phyloP scores from a whole-genome alignment of 1,140 invertebrate genomes.

The Brachionus rotundiformis region DNA sequence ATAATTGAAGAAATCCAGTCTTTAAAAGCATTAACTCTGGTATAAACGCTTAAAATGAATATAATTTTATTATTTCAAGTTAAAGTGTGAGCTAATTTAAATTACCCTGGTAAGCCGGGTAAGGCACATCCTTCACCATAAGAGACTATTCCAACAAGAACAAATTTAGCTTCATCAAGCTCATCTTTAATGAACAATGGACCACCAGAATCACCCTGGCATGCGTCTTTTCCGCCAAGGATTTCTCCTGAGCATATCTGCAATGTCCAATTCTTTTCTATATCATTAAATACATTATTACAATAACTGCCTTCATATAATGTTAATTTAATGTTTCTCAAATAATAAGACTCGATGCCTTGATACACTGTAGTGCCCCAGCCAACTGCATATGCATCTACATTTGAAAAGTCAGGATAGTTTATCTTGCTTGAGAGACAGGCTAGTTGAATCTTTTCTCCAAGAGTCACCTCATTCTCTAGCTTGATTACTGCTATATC shows the following conservation, averaged over 20 bases:
- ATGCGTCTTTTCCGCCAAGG: slow-evolving; percentile 26
- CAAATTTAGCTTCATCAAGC: neutral
- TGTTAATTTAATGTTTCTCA: slow-evolving; percentile 17
- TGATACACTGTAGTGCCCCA: neutral
- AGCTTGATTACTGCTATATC: slow-evolving; percentile 45
- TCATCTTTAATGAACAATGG: slow-evolving; percentile 27
- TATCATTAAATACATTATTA: neutral
- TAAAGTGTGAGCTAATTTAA: too few relatives aligned
- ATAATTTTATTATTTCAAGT: neutral
- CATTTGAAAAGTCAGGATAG: neutral
- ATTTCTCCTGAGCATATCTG: slow-evolving; percentile 44
- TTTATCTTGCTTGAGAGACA: neutral
- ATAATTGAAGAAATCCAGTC: neutral
- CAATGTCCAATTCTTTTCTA: slow-evolving; percentile 21
- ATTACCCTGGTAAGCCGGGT: neutral
- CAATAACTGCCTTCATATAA: neutral
- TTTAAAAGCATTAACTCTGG: slow-evolving; percentile 12
- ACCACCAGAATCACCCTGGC: slow-evolving; percentile 47
- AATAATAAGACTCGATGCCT: neutral
- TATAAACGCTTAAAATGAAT: slow-evolving; percentile 1
- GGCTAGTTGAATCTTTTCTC: neutral
- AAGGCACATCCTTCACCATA: neutral
- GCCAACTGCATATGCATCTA: slow-evolving; percentile 8
- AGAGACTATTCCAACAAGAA: slow-evolving; percentile 41
- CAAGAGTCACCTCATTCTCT: neutral